These are phyloP conservation scores for Scomber colias DNA, from an alignment of 2,113 vertebrate species.

Conservation along the genomic window DNA sequence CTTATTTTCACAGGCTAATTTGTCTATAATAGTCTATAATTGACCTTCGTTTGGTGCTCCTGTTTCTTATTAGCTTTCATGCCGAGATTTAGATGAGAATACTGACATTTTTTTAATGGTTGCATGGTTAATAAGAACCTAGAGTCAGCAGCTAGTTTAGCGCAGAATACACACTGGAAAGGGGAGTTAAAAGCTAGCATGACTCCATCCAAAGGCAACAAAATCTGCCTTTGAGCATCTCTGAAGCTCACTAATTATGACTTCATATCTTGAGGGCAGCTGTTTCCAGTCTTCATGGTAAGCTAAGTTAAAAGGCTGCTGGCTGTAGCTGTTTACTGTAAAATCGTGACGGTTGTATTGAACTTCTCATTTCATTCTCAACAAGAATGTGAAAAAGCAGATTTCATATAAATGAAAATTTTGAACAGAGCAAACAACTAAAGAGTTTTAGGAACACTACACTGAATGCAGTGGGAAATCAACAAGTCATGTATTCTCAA, in stretches of 20 bases:
- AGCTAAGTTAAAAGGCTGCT: not conserved
- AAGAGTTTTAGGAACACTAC: not conserved
- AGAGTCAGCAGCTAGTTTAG: no score
- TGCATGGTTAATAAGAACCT: no score
- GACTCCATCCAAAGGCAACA: no score
- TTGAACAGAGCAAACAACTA: no score
- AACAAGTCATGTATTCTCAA: slow-evolving; percentile 39
- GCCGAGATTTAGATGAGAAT: no score
- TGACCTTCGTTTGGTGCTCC: not conserved
- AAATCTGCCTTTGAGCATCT: not conserved
- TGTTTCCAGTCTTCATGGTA: not conserved
- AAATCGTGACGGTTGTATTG: not conserved
- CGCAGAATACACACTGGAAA: no score
- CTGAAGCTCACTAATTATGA: not conserved
- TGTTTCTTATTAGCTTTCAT: no score
- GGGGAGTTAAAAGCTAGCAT: no score
- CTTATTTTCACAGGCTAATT: not conserved
- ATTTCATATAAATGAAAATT: not conserved
- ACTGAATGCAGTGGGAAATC: slow-evolving; percentile 36
- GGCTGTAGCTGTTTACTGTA: not conserved
- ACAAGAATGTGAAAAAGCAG: not conserved
- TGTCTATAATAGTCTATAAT: not conserved
- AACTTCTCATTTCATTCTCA: not conserved
- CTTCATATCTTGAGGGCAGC: not conserved
- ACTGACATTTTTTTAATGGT: no score